Base-by-base conservation (phyloP, 2,797 vertebrate species). In the Peromyscus eremicus region DNA sequence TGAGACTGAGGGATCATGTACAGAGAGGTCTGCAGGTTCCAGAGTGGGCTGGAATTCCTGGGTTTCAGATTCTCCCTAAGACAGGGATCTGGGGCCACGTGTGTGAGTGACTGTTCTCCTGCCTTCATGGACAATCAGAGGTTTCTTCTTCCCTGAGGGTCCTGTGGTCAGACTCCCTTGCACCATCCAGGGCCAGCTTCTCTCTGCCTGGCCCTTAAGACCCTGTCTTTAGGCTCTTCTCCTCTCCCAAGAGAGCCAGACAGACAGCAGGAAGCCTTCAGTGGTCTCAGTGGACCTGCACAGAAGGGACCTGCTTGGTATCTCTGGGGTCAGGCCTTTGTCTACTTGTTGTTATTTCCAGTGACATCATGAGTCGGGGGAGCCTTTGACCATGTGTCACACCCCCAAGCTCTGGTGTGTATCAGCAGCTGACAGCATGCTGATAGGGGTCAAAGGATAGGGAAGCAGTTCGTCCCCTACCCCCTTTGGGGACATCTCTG, bases 361-460 rank as follows among this genome's bases (percentile, higher is more conserved):
- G 80, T 90, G 91, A 92, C 43, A 81, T 93, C 80, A 85, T 91
- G 70, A 23, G 93, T 37, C 46, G 55, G 46, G 43, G 55, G 37
- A 16, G 52, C 68, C 81, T 43, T 32, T 1, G 71, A 17, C 71
- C 19, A 1, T 25, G 4, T 32, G 13, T 17, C 23, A 2, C 37
- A 13, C 16, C 73, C 40, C 5, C 0, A 4, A 66, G 95, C 85
- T 94, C 97, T 97, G 97, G 84, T 80, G 81, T 82, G 43, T 17
- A 3, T 97, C 97, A 92, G 87, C 96, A 89, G 68, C 94, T 91
- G 95, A 95, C 93, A 92, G 87, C 37, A 19, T 0, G 76, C 95
- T 86, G 94, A 89, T 92, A 83, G 32, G 68, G 76, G 86, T 12
- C 13, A 5, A 27, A 80, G 76, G 79, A 37, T 8, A 27, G 57